A percentile compares a stretch with the other conserved stretches of the same genome.
Evolutionary conservation across 1,140 invertebrate species (phyloP).

Genomic region (Drosophila busckii): DNA sequence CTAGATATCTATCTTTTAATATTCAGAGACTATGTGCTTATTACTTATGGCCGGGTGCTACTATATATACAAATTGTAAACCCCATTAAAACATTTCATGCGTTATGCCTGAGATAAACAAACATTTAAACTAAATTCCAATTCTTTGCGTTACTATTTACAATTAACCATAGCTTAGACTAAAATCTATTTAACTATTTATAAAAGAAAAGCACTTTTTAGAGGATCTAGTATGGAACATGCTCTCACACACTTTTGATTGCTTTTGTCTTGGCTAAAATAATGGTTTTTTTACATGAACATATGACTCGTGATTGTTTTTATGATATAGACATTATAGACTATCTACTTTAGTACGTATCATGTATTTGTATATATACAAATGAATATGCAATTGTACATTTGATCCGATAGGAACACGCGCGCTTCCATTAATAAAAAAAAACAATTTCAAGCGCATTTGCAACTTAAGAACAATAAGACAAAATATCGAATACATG

Average conservation of each 20-base stretch:
- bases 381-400: neutral
- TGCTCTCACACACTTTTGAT: too few species aligned
- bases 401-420: constrained; percentile 30
- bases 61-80: constrained; percentile 20
- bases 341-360: too few species aligned
- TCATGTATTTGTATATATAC: neutral
- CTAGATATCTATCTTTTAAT: neutral
- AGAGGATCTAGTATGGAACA: neutral
- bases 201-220: too few species aligned
- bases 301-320: too few species aligned
- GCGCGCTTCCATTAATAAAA: constrained; percentile 9
- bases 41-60: constrained; percentile 31
- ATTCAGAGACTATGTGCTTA: constrained; percentile 16
- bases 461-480: constrained; percentile 4
- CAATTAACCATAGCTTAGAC: constrained; percentile 3
- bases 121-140: constrained; percentile 12
- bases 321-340: neutral
- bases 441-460: constrained; percentile 1
- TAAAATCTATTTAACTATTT: too few species aligned
- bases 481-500: neutral
- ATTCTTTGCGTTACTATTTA: constrained; percentile 18
- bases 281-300: too few species aligned
- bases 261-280: too few species aligned
- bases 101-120: constrained; percentile 22
- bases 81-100: constrained; percentile 14